Conservation (phyloP, 2,888 invertebrate species). For the Drosophila austrosaltans region DNA sequence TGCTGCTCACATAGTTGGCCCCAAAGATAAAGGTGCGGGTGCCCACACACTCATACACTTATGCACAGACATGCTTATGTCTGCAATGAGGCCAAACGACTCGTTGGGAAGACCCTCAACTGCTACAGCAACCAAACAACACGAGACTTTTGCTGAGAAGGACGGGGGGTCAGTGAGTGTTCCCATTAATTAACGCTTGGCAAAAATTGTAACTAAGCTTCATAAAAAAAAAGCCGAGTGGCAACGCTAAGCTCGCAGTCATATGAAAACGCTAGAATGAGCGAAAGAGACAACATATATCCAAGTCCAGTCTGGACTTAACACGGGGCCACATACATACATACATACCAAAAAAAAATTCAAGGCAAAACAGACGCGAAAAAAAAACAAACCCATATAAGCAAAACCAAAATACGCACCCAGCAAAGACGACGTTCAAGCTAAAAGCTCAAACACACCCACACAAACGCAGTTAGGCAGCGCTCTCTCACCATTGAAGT, state of each 20-base stretch:
- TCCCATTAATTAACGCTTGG: constrained; percentile 73
- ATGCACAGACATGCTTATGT: constrained; percentile 34
- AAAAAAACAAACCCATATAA: constrained; percentile 51
- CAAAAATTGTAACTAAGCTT: constrained; percentile 76
- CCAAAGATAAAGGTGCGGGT: constrained; percentile 71
- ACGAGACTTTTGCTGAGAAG: constrained; percentile 26
- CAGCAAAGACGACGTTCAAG: constrained; percentile 68
- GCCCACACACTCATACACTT: constrained; percentile 22
- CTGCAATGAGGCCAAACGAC: constrained; percentile 73
- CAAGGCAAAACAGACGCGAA: constrained; percentile 77
- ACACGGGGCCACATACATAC: constrained; percentile 38
- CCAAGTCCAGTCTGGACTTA: constrained; percentile 61
- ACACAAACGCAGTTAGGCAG: constrained; percentile 23
- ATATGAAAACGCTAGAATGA: constrained; percentile 46
- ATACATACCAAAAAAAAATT: constrained; percentile 61
- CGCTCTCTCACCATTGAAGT: constrained; percentile 65
- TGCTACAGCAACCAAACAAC: constrained; percentile 71
- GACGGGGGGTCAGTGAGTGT: constrained; percentile 34
- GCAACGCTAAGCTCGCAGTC: constrained; percentile 52
- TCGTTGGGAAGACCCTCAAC: constrained; percentile 75
- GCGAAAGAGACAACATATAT: constrained; percentile 29
- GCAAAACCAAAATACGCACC: constrained; percentile 43
- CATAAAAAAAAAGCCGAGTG: constrained; percentile 48
- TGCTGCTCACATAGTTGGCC: constrained; percentile 78
- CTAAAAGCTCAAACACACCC: constrained; percentile 63